Conservation (phyloP, 2,113 vertebrate genomes). For the Aphyosemion australe region DNA sequence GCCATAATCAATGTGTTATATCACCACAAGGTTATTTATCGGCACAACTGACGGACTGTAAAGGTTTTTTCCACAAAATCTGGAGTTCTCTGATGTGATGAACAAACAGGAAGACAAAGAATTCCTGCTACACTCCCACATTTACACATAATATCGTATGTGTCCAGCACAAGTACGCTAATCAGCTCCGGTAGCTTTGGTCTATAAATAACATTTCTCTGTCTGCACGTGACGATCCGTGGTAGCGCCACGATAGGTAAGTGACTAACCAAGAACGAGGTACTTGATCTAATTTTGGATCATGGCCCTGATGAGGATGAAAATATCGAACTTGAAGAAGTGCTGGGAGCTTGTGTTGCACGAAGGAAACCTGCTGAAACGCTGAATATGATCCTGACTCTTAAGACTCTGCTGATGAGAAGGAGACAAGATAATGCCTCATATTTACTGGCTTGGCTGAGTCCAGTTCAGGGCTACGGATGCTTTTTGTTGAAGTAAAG, state of each 20-base stretch:
- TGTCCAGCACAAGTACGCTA: constrained; percentile 18
- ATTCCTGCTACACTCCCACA: not conserved
- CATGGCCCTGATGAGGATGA: constrained; percentile 48
- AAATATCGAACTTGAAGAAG: constrained; percentile 47
- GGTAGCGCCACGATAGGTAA: constrained; percentile 51
- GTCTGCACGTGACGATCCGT: constrained; percentile 45
- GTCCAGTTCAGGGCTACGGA: not conserved
- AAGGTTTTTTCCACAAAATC: constrained; percentile 13
- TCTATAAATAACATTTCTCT: constrained; percentile 68
- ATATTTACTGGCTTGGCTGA: not conserved
- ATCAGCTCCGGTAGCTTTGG: constrained; percentile 49
- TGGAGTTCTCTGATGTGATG: not conserved
- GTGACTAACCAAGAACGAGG: constrained; percentile 66
- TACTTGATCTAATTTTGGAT: constrained; percentile 75
- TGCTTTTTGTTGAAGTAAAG: too few species aligned
- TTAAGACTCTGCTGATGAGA: constrained; percentile 26
- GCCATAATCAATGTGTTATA: constrained; percentile 43
- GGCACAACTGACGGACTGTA: constrained; percentile 21
- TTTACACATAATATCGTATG: constrained; percentile 13
- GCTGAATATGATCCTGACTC: constrained; percentile 23
- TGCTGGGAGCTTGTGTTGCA: constrained; percentile 12
- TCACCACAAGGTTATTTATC: constrained; percentile 34
- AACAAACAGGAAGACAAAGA: not conserved
- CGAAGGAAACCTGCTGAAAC: constrained; percentile 32
- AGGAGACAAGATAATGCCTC: not conserved